Percentiles rank a stretch among this genome's conserved stretches.
Conservation (phyloP, 2,888 invertebrate genomes). For the Andrena fulva region DNA sequence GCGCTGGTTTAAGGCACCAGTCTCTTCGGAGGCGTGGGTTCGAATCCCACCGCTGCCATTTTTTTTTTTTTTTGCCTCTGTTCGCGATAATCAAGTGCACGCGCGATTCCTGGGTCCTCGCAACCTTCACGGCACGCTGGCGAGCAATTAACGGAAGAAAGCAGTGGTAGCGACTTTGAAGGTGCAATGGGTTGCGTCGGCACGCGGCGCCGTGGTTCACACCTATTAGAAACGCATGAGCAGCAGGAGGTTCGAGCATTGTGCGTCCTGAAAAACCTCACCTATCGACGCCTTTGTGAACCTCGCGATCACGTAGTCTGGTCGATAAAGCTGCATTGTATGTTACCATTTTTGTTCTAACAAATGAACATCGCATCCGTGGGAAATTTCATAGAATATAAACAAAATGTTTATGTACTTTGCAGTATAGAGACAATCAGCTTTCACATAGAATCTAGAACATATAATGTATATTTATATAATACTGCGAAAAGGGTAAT, state of each 20-base stretch:
- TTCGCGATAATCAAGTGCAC: not conserved
- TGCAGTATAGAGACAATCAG: not conserved
- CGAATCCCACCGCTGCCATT: constrained; percentile 84
- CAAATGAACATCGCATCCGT: not conserved
- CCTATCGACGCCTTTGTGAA: not conserved
- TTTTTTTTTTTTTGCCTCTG: constrained; percentile 69
- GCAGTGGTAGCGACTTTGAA: constrained; percentile 73
- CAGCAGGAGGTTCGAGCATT: constrained; percentile 52
- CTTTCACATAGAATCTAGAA: not conserved
- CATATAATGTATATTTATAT: not conserved
- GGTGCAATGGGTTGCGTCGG: constrained; percentile 83
- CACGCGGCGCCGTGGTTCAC: constrained; percentile 84
- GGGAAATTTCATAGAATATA: not conserved
- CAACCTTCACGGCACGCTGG: constrained; percentile 36
- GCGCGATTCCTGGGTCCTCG: constrained; percentile 3
- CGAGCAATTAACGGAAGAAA: constrained; percentile 62
- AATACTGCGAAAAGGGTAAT: not conserved
- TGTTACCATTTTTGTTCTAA: not conserved
- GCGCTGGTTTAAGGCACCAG: constrained; percentile 85
- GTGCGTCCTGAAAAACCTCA: not conserved
- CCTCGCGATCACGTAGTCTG: not conserved
- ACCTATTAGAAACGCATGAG: constrained; percentile 80
- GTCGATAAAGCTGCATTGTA: not conserved
- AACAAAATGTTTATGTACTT: not conserved
- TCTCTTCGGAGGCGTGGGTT: constrained; percentile 85